These are phyloP conservation scores for Saccostrea cuccullata DNA, from an alignment of 1,140 invertebrate species.

Conservation along the genomic window DNA sequence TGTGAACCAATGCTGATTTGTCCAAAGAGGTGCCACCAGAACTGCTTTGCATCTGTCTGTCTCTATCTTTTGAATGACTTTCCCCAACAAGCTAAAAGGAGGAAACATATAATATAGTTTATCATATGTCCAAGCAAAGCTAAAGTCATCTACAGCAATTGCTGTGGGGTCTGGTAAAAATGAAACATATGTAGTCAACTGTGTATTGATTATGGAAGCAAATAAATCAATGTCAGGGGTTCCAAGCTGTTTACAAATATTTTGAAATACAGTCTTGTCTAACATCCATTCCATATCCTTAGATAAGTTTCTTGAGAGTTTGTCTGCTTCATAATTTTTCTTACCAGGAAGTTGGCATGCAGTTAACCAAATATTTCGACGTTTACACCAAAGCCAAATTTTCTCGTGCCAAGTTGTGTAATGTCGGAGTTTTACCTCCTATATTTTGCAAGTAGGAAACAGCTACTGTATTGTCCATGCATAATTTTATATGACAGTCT, in stretches of 20 bases:
- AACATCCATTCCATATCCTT: conserved; percentile 52
- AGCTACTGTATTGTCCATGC: conserved; percentile 42
- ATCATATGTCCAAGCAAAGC: conserved; percentile 14
- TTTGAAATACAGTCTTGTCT: background rate
- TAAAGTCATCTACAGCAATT: conserved; percentile 47
- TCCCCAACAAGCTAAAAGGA: conserved; percentile 48
- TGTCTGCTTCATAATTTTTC: conserved; percentile 41
- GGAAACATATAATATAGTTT: conserved; percentile 32
- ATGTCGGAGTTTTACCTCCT: background rate
- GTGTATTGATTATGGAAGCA: conserved; percentile 51
- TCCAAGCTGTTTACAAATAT: background rate
- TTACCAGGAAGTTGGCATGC: too few species aligned
- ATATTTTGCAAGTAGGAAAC: conserved; percentile 29
- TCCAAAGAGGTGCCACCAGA: conserved; percentile 51
- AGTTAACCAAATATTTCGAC: conserved; percentile 41
- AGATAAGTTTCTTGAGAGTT: conserved; percentile 18
- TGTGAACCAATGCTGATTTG: conserved; percentile 43
- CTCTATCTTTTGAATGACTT: conserved; percentile 42
- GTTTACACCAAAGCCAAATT: conserved; percentile 39
- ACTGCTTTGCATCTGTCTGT: conserved; percentile 33
- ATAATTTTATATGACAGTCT: conserved; percentile 17
- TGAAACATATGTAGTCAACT: conserved; percentile 39
- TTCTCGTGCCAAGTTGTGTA: background rate
- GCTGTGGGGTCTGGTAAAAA: conserved; percentile 44
- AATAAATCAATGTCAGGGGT: conserved; percentile 47